Base-by-base conservation (phyloP, 2,888 invertebrate genomes). In the Tipula helvola region DNA sequence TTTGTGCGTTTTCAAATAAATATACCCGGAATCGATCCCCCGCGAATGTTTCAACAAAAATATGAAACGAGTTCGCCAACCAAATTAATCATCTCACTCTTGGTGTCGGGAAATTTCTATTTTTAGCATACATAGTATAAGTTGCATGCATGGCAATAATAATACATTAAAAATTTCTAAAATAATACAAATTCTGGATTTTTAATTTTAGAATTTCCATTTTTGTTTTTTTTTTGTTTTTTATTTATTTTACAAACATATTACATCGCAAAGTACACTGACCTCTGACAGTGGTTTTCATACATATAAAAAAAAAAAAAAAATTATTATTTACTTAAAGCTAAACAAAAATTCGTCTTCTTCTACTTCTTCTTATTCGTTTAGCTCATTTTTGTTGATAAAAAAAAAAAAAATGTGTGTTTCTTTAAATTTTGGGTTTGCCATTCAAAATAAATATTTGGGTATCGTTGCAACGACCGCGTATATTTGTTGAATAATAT, bases 261-360 rank as follows among this genome's bases (percentile, higher is more conserved):
- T 84, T 41, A 41, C 84, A 84, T 39, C 84, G 84, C 84, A 84
- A 84, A 84, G 84, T 84, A 84, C 84, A 84, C 84, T 84, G 84
- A 84, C 84, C 84, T 84, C 84, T 84, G 84, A 84, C 84, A 84
- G 84, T 84, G 84, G 36, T 84, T 84, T 84, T 39, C 39, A 41
- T 84, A 84, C n/a, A n/a, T n/a, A n/a, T n/a, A n/a, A 84, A 39
- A 84, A 84, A 39, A 84, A 39, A 84, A n/a, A 39, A n/a, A 16
- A n/a, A n/a, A 39, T 39, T 84, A 36, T 10, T 84, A 84, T 84
- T 84, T 39, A 39, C 36, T 84, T 84, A 71, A 28, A 71, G 71
- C 71, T 71, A 71, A 71, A 71, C 28, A 52, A 52, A 71, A 71
- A 71, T 16, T 28, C 28, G 71, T 71, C 71, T 71, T 71, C 71